Evolutionary conservation across 2,797 vertebrate genomes (phyloP), one percentile per base, ranked within the genome.

Genomic region (Epinephelus awoara): DNA sequence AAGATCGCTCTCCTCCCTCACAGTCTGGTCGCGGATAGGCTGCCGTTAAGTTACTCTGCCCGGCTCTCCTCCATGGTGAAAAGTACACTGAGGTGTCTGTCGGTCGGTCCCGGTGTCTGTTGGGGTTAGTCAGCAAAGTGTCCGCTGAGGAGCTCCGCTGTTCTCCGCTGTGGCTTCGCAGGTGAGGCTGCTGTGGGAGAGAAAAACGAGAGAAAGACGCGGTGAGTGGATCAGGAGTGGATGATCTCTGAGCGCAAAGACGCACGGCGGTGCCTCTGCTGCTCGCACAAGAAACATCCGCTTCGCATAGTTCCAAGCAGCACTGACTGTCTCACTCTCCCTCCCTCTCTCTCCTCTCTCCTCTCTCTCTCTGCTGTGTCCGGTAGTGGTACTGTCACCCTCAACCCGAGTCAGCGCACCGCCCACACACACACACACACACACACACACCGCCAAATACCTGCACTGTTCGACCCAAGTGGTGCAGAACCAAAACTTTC

Each of bases 181-280:
- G 88, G 88, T 92, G 87, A 89, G 72, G 73, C 86, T 79, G 79
- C 79, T 76, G 84, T 34, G 80, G 67, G 72, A 59, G 63, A 72
- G 66, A 73, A 46, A 70, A 56, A 72, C 19, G 25, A 62, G 17
- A 83, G 54, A 83, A 54, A 72, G 67, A 79, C 11, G 51, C 56
- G 14, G 80, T 34, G 71, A 66, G 61, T 40, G 57, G 73, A 56
- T 77, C 25, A 40, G 79, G 42, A 66, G 44, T 42, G 59, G 67
- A 63, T 72, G 87, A 76, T 68, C 73, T 79, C 62, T 71, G 85
- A 77, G 88, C 89, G 91, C 82, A 90, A 91, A 93, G 86, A 88
- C 91, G 88, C 89, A 72, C 86, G 65, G 67, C 56, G 34, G 57
- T 40, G 77, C 42, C 76, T 81, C 46, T 47, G 46, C 67, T 80